Percentiles rank a stretch among this genome's conserved stretches.
phyloP scores from a whole-genome alignment of 1,140 invertebrate species.

The Philaenus spumarius region DNA sequence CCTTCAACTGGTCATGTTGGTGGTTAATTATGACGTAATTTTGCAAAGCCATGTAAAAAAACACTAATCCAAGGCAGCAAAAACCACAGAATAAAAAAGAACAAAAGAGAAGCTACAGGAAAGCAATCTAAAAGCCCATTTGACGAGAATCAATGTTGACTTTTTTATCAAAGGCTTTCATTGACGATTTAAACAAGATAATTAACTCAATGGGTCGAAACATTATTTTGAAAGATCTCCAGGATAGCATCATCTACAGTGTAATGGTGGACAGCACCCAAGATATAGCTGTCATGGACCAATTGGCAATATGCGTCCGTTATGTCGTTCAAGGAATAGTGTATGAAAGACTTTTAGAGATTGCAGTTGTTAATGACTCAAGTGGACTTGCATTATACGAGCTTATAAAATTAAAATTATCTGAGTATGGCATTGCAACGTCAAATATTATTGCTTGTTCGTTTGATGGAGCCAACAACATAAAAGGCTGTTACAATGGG shows the following conservation, averaged over 20 bases:
- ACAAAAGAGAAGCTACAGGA: background rate
- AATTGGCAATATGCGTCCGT: no score
- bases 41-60: conserved; percentile 14
- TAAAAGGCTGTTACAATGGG: conserved; percentile 17
- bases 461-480: no score
- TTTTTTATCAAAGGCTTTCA: conserved; percentile 18
- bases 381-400: conserved; percentile 18
- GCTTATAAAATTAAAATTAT: conserved; percentile 9
- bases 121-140: conserved; percentile 2
- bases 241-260: no score
- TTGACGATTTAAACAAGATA: conserved; percentile 15
- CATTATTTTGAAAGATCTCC: conserved; percentile 19
- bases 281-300: conserved; percentile 21
- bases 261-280: conserved; percentile 22
- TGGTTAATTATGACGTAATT: conserved; percentile 15
- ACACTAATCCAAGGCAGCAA: conserved; percentile 12
- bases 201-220: conserved; percentile 13
- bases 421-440: conserved; percentile 7
- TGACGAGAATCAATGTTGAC: conserved; percentile 15
- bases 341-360: conserved; percentile 17
- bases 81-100: conserved; percentile 9
- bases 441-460: conserved; percentile 18
- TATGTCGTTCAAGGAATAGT: conserved; percentile 17
- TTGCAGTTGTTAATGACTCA: conserved; percentile 19
- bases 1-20: conserved; percentile 21